Percentiles rank a stretch among this genome's conserved stretches.
phyloP scores from a whole-genome alignment of 1,140 invertebrate genomes.

The Drosophila insularis region DNA sequence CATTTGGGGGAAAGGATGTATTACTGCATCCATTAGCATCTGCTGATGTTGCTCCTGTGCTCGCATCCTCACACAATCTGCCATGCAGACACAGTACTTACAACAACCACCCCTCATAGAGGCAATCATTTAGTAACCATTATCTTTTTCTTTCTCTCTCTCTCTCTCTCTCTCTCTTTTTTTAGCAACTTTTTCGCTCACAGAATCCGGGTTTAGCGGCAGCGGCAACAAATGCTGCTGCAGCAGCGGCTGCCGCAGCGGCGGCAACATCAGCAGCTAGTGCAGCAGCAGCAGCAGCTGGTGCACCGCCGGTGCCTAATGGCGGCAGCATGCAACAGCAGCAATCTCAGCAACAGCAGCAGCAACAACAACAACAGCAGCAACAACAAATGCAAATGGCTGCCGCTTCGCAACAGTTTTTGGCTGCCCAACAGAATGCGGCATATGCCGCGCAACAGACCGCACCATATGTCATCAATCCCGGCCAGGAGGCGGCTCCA shows the following conservation, averaged over 20 bases:
- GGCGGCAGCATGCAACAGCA: constrained; percentile 82
- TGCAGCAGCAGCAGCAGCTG: constrained; percentile 87
- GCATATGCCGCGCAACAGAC: constrained; percentile 85
- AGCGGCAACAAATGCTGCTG: constrained; percentile 86
- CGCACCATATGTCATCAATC: constrained; percentile 94
- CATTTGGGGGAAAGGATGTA: background rate
- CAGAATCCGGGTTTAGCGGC: constrained; percentile 87
- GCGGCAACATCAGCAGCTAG: constrained; percentile 87
- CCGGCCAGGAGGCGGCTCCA: constrained; percentile 85
- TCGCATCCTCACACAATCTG: background rate
- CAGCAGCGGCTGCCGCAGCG: constrained; percentile 85
- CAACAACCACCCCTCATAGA: background rate
- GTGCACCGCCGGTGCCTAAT: constrained; percentile 84
- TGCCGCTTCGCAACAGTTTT: constrained; percentile 84
- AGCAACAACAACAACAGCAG: constrained; percentile 84
- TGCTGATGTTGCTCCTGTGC: background rate
- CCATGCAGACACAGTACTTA: constrained; percentile 15
- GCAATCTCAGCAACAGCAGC: constrained; percentile 82
- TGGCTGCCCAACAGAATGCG: constrained; percentile 81
- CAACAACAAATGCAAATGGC: constrained; percentile 85
- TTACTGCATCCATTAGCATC: background rate
- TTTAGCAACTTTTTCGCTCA: constrained; percentile 92
- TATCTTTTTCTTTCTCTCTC: background rate
- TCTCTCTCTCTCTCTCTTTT: background rate
- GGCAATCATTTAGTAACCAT: constrained; percentile 1